A percentile compares a stretch with the other conserved stretches of the same genome.
Conservation (phyloP, 2,113 vertebrate genomes). For the Albula goreensis region DNA sequence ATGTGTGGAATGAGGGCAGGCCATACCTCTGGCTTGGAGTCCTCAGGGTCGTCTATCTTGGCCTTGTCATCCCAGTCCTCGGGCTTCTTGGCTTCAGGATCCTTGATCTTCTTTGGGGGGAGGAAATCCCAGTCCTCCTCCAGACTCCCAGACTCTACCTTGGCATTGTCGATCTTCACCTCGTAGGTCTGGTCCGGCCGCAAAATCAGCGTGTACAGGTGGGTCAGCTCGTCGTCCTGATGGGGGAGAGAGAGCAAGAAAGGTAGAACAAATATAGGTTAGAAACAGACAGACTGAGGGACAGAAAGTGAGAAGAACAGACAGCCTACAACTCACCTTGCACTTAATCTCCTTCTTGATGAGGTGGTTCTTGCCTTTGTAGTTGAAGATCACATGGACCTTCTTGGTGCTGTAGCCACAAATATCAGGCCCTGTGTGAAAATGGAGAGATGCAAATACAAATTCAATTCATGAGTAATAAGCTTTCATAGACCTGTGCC, state of each 20-base stretch:
- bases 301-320: background rate
- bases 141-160: slow-evolving; percentile 73
- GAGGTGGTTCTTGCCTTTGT: slow-evolving; percentile 83
- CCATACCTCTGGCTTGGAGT: slow-evolving; percentile 71
- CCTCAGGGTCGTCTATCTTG: slow-evolving; percentile 63
- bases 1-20: no score
- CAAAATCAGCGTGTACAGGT: slow-evolving; percentile 82
- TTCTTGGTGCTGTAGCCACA: slow-evolving; percentile 87
- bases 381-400: slow-evolving; percentile 86
- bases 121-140: slow-evolving; percentile 82
- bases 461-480: no score
- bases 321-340: slow-evolving; percentile 67
- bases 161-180: slow-evolving; percentile 77
- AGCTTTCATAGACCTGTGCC: background rate
- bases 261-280: no score
- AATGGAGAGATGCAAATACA: background rate
- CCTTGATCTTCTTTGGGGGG: slow-evolving; percentile 71
- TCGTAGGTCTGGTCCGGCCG: slow-evolving; percentile 78
- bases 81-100: slow-evolving; percentile 69
- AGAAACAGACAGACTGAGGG: background rate
- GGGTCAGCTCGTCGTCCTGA: slow-evolving; percentile 78
- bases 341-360: slow-evolving; percentile 84
- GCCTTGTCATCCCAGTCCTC: slow-evolving; percentile 69
- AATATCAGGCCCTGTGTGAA: slow-evolving; percentile 81
- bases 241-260: background rate